These are phyloP conservation scores for Lampris incognitus DNA, from an alignment of 2,113 vertebrate species.

Conservation along the genomic window DNA sequence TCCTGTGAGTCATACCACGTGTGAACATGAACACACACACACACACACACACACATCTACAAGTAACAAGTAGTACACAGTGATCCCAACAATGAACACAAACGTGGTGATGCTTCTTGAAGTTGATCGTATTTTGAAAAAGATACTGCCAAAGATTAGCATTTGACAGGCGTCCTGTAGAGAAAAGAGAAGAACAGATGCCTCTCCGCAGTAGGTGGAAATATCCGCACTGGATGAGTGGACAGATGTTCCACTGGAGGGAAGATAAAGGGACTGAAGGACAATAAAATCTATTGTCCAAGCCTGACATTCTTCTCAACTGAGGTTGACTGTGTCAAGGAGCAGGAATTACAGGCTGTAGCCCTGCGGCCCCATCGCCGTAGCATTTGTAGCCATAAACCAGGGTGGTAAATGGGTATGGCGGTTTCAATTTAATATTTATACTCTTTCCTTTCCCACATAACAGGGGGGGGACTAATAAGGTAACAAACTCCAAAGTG, in stretches of 20 bases:
- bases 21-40: background rate
- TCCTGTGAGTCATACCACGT: background rate
- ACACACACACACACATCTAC: constrained; percentile 5
- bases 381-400: no score
- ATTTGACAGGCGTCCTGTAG: constrained; percentile 42
- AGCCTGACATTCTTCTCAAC: constrained; percentile 1
- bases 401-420: background rate
- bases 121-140: no score
- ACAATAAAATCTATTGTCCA: constrained; percentile 39
- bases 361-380: no score
- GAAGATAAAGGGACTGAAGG: constrained; percentile 46
- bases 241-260: constrained; percentile 60
- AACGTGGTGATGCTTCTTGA: no score
- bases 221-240: constrained; percentile 7
- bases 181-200: constrained; percentile 33
- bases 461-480: constrained; percentile 13
- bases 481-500: background rate
- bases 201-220: constrained; percentile 1
- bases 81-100: background rate
- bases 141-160: background rate
- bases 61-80: background rate
- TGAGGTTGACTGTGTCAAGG: constrained; percentile 1
- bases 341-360: constrained; percentile 8
- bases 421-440: background rate
- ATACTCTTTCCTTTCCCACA: background rate